Conservation (phyloP, 2,888 invertebrate species). For the Seira musarum region DNA sequence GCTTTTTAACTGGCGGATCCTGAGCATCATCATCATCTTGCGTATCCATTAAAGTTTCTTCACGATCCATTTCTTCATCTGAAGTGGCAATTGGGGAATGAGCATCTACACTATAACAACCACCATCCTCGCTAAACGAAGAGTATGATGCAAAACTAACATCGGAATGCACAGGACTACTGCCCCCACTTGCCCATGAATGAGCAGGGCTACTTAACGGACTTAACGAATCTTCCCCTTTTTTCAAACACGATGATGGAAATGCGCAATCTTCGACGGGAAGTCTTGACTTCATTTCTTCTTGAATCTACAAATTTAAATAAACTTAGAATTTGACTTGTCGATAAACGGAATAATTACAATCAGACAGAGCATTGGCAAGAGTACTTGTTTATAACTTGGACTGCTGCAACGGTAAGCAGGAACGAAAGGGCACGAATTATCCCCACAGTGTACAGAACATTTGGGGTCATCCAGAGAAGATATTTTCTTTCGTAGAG, state of each 20-base stretch:
- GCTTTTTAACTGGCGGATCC: constrained; percentile 19
- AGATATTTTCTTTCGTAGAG: constrained; percentile 50
- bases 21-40: constrained; percentile 12
- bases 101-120: constrained; percentile 44
- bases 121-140: constrained; percentile 59
- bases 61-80: constrained; percentile 13
- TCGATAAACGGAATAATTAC: not conserved
- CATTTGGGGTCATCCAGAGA: constrained; percentile 52
- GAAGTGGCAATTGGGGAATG: constrained; percentile 17
- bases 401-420: constrained; percentile 59
- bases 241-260: not conserved
- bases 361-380: too few relatives aligned
- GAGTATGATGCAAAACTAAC: constrained; percentile 34
- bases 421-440: constrained; percentile 52
- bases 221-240: constrained; percentile 52
- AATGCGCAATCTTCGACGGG: not conserved
- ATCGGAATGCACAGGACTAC: constrained; percentile 36
- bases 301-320: constrained; percentile 50
- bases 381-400: constrained; percentile 55
- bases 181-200: constrained; percentile 57
- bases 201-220: constrained; percentile 56
- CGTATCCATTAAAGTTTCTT: not conserved
- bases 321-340: not conserved
- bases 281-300: constrained; percentile 43
- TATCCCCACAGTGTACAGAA: constrained; percentile 32